Conservation (phyloP, 2,888 invertebrate genomes). For the Idaea biselata region DNA sequence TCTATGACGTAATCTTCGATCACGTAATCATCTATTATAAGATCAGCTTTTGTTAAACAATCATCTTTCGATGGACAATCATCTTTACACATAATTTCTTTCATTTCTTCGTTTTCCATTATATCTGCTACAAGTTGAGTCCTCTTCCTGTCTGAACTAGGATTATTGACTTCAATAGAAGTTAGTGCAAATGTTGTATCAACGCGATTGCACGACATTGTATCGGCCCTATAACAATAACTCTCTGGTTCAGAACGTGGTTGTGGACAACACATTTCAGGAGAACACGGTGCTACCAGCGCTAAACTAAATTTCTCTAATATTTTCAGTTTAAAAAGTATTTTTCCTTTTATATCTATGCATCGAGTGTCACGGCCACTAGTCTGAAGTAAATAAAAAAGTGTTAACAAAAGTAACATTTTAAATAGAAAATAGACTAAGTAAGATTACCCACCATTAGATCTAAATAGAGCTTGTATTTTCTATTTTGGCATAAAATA, state of each 20-base stretch:
- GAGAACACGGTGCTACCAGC: constrained; percentile 64
- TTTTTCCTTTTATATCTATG: constrained; percentile 68
- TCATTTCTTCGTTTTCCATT: constrained; percentile 69
- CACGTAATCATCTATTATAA: constrained; percentile 33
- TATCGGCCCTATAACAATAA: constrained; percentile 57
- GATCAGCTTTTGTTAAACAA: constrained; percentile 31
- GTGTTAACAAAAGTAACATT: constrained; percentile 2
- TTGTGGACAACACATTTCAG: constrained; percentile 33
- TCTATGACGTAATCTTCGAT: constrained; percentile 51
- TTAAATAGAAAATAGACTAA: neutral
- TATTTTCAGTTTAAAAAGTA: constrained; percentile 67
- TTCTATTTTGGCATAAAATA: constrained; percentile 62
- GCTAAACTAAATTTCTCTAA: constrained; percentile 70
- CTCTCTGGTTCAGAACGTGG: constrained; percentile 36
- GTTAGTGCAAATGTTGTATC: constrained; percentile 54
- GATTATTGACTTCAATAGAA: constrained; percentile 39
- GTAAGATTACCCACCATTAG: constrained; percentile 48
- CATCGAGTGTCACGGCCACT: constrained; percentile 60
- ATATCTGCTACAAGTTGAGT: constrained; percentile 70
- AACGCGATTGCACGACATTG: constrained; percentile 34
- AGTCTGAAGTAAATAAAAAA: constrained; percentile 45
- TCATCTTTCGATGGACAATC: constrained; percentile 57
- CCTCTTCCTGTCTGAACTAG: constrained; percentile 54
- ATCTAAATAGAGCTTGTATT: constrained; percentile 64
- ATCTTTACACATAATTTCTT: constrained; percentile 61